These are phyloP conservation scores for Belonocnema kinseyi DNA, from an alignment of 1,140 invertebrate species.

Conservation along the genomic window DNA sequence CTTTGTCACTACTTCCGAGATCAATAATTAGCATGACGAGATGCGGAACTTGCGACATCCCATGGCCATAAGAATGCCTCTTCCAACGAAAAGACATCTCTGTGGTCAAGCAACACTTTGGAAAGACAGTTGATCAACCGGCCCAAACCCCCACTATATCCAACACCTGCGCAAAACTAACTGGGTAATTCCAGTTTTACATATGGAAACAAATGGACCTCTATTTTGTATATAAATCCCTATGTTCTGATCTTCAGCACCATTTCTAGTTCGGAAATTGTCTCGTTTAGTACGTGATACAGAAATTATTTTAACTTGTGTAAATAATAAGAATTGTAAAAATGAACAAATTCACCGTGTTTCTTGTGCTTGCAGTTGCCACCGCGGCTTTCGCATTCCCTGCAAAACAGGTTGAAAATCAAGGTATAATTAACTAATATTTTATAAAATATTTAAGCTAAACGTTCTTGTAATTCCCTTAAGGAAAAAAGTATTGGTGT, in stretches of 20 bases:
- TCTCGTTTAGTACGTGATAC: neutral
- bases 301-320: neutral
- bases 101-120: neutral
- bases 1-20: neutral
- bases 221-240: slow-evolving; percentile 13
- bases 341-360: neutral
- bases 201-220: neutral
- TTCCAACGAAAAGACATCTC: neutral
- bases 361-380: neutral
- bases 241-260: neutral
- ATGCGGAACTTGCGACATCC: neutral
- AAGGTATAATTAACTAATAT: neutral
- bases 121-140: neutral
- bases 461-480: neutral
- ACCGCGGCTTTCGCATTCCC: neutral
- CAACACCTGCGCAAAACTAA: slow-evolving; percentile 18
- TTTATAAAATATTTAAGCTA: neutral
- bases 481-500: no score
- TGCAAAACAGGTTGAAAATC: neutral
- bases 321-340: neutral
- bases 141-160: slow-evolving; percentile 4
- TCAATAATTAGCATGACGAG: slow-evolving; percentile 11
- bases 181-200: neutral
- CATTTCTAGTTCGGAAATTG: neutral
- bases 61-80: slow-evolving; percentile 14